These are phyloP conservation scores for Hermodice carunculata DNA, from an alignment of 2,888 invertebrate genomes.

Conservation along the genomic window DNA sequence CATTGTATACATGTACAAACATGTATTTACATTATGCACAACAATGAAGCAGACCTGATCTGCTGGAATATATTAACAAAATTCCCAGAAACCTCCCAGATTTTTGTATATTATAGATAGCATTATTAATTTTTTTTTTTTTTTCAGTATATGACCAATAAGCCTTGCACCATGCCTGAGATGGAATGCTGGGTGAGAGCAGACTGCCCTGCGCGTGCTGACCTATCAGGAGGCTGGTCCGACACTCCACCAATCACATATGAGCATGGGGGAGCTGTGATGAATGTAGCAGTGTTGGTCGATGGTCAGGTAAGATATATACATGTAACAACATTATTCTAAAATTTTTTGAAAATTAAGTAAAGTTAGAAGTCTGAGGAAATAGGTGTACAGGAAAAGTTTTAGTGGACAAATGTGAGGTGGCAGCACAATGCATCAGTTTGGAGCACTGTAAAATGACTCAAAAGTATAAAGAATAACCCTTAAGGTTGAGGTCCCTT, in stretches of 20 bases:
- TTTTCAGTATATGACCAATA: slow-evolving; percentile 43
- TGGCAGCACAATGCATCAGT: too few species aligned
- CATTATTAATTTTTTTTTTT: neutral
- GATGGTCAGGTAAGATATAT: slow-evolving; percentile 67
- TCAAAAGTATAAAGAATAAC: too few species aligned
- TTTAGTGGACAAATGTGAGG: too few species aligned
- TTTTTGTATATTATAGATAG: neutral
- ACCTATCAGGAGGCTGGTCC: slow-evolving; percentile 74
- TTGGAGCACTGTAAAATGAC: neutral
- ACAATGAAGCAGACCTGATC: too few species aligned
- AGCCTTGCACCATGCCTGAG: slow-evolving; percentile 43
- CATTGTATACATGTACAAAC: too few species aligned
- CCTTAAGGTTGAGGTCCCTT: too few species aligned
- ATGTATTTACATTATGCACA: too few species aligned
- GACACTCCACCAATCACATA: slow-evolving; percentile 75
- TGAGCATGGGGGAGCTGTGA: slow-evolving; percentile 72
- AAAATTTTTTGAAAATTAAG: neutral
- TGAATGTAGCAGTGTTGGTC: slow-evolving; percentile 70
- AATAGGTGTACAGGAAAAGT: too few species aligned
- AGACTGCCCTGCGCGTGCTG: slow-evolving; percentile 71
- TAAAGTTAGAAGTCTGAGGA: too few species aligned
- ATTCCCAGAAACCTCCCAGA: too few species aligned
- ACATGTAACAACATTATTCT: neutral
- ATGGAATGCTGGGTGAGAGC: slow-evolving; percentile 69
- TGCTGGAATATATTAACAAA: too few species aligned